Base-by-base conservation (phyloP, 1,140 invertebrate genomes). In the Pseudomyrmex flavicornis region DNA sequence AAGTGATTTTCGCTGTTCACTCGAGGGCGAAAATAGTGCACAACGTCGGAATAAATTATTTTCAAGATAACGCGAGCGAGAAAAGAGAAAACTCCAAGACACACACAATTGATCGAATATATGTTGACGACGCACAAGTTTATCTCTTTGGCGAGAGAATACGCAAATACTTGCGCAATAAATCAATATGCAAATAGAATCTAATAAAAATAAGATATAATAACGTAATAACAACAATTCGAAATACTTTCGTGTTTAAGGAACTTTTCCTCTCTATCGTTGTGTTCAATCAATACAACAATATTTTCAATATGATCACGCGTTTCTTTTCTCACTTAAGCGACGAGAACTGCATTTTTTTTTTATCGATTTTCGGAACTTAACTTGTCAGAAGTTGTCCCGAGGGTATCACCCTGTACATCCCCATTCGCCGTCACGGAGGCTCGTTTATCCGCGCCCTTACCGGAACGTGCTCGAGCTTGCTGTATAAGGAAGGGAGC, bases 1-100 rank as follows among this genome's bases (percentile, higher is more conserved):
- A 59, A 80, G 76, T 80, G 76, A 80, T 80, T 80, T 80, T 80
- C 66, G 54, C 76, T 80, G 76, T 80, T 80, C 76, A 59, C 76
- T 72, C 66, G 66, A 50, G 76, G 76, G 66, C 44, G 54, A 72
- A 80, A 80, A 61, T 80, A 80, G 76, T 20, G 20, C 22, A 20
- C 20, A 70, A 62, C 52, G 44, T 77, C 35, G 66, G 54, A 70
- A 70, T 80, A 80, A 66, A 72, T 61, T 61, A 72, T 59, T 79
- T 79, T 59, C 54, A n/a, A 46, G 44, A 20, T 52, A 26, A 10
- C 48, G n/a, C 3, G 54, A 13, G 44, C 8, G 35, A n/a, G n/a
- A n/a, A 69, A 48, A 52, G 48, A 20, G 26, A 12, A n/a, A 13
- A 62, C 35, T 35, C 35, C 35, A 7, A 35, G 35, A 35, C 5